Percentiles rank a stretch among this genome's conserved stretches.
Evolutionary conservation across 2,797 vertebrate species (phyloP).

Genomic region (Rhynchotus rufescens): DNA sequence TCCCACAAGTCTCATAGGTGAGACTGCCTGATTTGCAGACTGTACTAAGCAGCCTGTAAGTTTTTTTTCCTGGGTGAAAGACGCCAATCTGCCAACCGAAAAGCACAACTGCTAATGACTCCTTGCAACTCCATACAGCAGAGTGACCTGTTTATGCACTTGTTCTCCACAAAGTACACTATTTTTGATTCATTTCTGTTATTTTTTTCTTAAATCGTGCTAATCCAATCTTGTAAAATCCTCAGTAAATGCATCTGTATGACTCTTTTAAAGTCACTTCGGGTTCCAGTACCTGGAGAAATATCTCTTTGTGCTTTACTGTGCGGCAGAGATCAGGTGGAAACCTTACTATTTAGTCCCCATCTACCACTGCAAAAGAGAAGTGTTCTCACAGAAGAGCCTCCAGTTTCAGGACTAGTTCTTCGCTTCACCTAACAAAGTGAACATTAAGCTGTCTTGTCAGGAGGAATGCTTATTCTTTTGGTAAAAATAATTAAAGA

Average conservation of each 20-base stretch:
- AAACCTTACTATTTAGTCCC: neutral
- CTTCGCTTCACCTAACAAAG: neutral
- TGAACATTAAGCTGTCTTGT: neutral
- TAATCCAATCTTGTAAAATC: neutral
- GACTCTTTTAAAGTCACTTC: neutral
- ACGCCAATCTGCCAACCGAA: neutral
- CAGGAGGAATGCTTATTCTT: neutral
- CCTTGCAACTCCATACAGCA: neutral
- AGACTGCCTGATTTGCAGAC: neutral
- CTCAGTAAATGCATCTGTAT: neutral
- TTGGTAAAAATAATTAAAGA: neutral
- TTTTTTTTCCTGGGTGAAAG: neutral
- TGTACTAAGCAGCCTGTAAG: neutral
- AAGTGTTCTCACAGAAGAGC: neutral
- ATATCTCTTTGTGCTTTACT: neutral
- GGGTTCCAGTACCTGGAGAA: neutral
- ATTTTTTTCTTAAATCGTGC: neutral
- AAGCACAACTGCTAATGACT: neutral
- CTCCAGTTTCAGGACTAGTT: neutral
- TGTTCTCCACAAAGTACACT: neutral
- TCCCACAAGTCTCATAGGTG: neutral
- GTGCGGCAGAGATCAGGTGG: neutral
- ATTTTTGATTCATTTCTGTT: neutral
- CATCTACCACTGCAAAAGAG: neutral
- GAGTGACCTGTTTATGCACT: neutral